Percentiles rank a stretch among this genome's conserved stretches.
phyloP scores from a whole-genome alignment of 2,888 invertebrate species.

The Scaptomyza flava region DNA sequence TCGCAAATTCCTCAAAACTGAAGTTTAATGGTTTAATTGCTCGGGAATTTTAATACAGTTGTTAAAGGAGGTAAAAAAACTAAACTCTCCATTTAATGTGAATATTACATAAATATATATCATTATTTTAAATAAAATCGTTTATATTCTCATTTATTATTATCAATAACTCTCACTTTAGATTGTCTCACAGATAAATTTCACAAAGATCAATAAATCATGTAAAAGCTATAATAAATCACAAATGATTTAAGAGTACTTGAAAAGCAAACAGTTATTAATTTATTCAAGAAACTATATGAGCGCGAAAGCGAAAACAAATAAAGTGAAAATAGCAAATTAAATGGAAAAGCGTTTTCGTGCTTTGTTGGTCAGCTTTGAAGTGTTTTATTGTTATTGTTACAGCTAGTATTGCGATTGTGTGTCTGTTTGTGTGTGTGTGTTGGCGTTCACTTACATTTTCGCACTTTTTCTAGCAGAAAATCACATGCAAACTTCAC shows the following conservation, averaged over 20 bases:
- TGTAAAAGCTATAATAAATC: constrained; percentile 1
- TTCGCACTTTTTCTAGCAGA: constrained; percentile 65
- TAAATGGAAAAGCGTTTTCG: constrained; percentile 46
- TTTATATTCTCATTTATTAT: not conserved
- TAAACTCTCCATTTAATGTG: not conserved
- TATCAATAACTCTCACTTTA: not conserved
- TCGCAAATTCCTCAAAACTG: constrained; percentile 1
- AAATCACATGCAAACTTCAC: constrained; percentile 63
- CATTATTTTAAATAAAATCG: not conserved
- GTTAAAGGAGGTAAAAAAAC: not conserved
- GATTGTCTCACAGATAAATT: not conserved
- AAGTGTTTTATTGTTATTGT: constrained; percentile 5
- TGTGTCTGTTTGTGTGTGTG: too few relatives aligned
- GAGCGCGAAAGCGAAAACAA: constrained; percentile 61
- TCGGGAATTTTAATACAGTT: not conserved
- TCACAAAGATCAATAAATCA: constrained; percentile 2
- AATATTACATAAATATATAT: not conserved
- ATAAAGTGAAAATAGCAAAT: constrained; percentile 8
- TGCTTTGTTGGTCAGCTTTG: constrained; percentile 36
- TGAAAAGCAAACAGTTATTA: constrained; percentile 4
- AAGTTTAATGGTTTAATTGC: constrained; percentile 1
- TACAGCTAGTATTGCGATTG: not conserved
- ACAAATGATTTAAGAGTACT: constrained; percentile 3
- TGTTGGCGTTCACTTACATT: constrained; percentile 63
- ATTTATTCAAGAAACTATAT: not conserved